Conservation (phyloP, 2,888 invertebrate genomes). For the Onchidella celtica region DNA sequence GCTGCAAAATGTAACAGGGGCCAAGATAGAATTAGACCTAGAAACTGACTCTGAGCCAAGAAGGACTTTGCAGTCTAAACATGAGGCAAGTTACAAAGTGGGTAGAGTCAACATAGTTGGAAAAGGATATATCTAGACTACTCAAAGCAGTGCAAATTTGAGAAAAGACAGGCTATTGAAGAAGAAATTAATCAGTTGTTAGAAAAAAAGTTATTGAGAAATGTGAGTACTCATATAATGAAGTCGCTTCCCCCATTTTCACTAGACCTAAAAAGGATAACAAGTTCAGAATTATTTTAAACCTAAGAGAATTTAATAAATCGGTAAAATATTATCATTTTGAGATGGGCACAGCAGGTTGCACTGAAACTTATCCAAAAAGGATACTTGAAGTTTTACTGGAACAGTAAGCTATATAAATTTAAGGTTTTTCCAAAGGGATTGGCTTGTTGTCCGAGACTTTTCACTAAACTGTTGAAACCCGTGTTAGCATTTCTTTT, state of each 20-base stretch:
- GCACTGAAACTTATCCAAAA: slow-evolving; percentile 32
- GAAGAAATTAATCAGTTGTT: no score
- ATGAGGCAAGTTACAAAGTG: neutral
- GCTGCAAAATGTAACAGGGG: neutral
- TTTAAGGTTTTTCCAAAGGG: slow-evolving; percentile 28
- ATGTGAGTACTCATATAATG: no score
- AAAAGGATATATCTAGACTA: neutral
- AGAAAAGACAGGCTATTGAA: no score
- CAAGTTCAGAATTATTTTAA: slow-evolving; percentile 40
- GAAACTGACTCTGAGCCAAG: neutral
- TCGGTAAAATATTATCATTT: slow-evolving; percentile 43
- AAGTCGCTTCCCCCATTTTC: slow-evolving; percentile 50
- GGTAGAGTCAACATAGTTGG: neutral
- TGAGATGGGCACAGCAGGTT: slow-evolving; percentile 44
- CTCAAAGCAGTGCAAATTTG: no score
- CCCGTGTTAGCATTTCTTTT: neutral
- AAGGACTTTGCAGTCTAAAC: neutral
- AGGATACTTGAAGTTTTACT: slow-evolving; percentile 37
- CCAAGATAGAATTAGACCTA: neutral
- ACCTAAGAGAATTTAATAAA: slow-evolving; percentile 42
- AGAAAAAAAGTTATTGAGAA: no score
- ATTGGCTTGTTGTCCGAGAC: slow-evolving; percentile 39
- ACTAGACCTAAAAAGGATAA: slow-evolving; percentile 33
- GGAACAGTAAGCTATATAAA: slow-evolving; percentile 31
- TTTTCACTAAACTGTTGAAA: slow-evolving; percentile 45